Evolutionary conservation across 2,888 invertebrate genomes (phyloP), one percentile per base, ranked within the genome.

Genomic region (Synanthedon vespiformis): DNA sequence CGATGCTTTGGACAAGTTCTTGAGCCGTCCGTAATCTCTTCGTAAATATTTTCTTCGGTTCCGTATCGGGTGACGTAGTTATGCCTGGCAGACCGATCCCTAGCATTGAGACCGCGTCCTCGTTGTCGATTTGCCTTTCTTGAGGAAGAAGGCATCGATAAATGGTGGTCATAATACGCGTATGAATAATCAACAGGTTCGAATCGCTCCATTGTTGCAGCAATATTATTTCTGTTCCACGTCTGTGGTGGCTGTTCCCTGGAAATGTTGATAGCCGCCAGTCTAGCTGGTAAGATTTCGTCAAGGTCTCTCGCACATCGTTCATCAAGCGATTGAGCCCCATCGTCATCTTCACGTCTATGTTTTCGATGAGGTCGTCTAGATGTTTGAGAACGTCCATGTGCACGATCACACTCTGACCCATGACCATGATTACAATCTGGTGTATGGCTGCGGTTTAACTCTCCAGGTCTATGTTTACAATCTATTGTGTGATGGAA

Each of bases 21-120:
- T 8, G 86, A 82, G 27, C 92, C 90, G 64, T 93, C 93, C 41
- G 92, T 92, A 60, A 93, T 93, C 84, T 94, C 93, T 75, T 93
- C 93, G 74, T 94, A 94, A 70, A 94, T 93, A 66, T 94, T 94
- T 79, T 95, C 95, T 75, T 95, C 94, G 47, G 94, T 94, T 48
- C 95, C 94, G 66, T 94, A 94, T 55, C 93, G 89, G 2, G 92
- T 93, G 51, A 93, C 91, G 65, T 92, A 94, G 55, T 92, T 93
- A 70, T 93, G 93, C 47, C 91, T 83, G 58, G 87, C 86, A 18
- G 82, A 65, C 51, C 86, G 77, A 56, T 84, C 87, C 57, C 82
- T 76, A 3, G 84, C 74, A 50, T 81, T 61, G 2, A 77, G 77
- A n/a, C 83, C 84, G 11, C 86, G 77, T 16, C 87, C 87, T 47